These are phyloP conservation scores for Seriola dumerili DNA, from an alignment of 2,113 vertebrate genomes.

Conservation along the genomic window DNA sequence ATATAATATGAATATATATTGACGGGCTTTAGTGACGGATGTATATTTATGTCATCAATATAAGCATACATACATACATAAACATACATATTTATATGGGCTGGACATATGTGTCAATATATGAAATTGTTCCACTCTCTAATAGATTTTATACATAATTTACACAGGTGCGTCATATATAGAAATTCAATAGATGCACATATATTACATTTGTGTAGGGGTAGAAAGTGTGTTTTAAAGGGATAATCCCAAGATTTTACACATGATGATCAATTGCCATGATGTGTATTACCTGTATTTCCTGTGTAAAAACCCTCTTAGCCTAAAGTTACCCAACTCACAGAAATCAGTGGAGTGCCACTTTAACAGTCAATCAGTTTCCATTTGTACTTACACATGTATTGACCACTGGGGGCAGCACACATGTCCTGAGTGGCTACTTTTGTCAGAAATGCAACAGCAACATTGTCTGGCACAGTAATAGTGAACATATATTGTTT, in stretches of 20 bases:
- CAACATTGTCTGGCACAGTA: not conserved
- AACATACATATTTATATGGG: too few relatives aligned
- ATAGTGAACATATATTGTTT: not conserved
- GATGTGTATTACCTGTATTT: not conserved
- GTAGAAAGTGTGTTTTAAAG: not conserved
- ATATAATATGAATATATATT: too few relatives aligned
- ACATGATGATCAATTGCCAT: not conserved
- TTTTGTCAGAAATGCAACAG: not conserved
- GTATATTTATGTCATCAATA: too few relatives aligned
- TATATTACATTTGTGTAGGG: not conserved
- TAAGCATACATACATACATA: too few relatives aligned
- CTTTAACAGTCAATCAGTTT: not conserved
- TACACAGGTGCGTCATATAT: too few relatives aligned
- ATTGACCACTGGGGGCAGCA: not conserved
- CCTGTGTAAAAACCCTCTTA: too few relatives aligned
- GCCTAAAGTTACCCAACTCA: too few relatives aligned
- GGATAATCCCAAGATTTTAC: not conserved
- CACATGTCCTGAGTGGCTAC: not conserved
- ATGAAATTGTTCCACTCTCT: too few relatives aligned
- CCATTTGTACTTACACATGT: not conserved
- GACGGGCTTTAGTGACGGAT: too few relatives aligned
- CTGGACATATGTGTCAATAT: too few relatives aligned
- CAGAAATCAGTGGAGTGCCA: not conserved
- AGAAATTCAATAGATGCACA: too few relatives aligned
- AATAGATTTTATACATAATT: too few relatives aligned